A percentile compares a stretch with the other conserved stretches of the same genome.
Conservation (phyloP, 2,113 vertebrate species). For the Anas platyrhynchos region DNA sequence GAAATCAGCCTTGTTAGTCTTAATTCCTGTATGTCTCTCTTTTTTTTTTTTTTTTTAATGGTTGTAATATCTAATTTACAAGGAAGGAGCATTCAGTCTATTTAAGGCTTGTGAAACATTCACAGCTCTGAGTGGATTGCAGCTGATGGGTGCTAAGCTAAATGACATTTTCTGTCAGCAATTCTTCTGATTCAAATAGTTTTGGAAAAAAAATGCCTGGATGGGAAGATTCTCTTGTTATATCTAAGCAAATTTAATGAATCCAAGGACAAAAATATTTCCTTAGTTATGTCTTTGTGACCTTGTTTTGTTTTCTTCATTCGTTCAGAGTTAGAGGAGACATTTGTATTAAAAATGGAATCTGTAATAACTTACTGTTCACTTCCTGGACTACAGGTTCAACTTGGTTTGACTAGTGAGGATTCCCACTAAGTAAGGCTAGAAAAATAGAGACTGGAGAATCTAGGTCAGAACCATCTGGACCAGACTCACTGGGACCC, state of each 20-base stretch:
- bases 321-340: not conserved
- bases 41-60: not conserved
- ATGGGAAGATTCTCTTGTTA: not conserved
- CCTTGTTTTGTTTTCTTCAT: not conserved
- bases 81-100: not conserved
- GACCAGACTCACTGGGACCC: not conserved
- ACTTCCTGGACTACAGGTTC: not conserved
- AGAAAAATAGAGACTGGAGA: not conserved
- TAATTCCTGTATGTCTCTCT: not conserved
- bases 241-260: not conserved
- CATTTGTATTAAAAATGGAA: not conserved
- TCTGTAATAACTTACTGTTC: not conserved
- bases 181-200: not conserved
- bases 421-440: not conserved
- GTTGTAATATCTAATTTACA: not conserved
- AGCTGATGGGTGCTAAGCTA: not conserved
- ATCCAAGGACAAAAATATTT: not conserved
- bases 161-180: not conserved
- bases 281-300: not conserved
- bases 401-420: not conserved
- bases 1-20: not conserved
- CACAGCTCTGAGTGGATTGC: not conserved
- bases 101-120: not conserved
- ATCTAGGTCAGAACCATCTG: not conserved
- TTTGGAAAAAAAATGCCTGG: not conserved